Evolutionary conservation across 2,888 invertebrate species (phyloP), one percentile per base, ranked within the genome.

Genomic region (Callimorpha dominula): DNA sequence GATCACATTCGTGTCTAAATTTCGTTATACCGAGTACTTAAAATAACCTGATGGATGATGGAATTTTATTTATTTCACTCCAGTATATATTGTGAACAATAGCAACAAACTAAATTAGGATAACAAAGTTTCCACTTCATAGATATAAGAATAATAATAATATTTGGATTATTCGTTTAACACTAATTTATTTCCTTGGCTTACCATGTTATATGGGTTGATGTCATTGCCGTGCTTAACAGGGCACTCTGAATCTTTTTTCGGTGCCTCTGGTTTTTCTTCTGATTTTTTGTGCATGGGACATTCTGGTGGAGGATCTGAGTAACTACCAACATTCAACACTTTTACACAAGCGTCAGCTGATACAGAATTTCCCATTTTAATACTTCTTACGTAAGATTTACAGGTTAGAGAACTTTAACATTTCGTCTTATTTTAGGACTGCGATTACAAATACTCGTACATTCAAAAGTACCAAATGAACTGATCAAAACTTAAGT

Each of bases 161-260:
- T 31, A 31, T 2, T 31, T 31, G 2, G 1, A 31, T 31, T 46
- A 4, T 57, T n/a, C 20, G 12, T 60, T 60, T 60, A 60, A 60
- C 0, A 20, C 11, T 20, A 11, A 57, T 20, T 11, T 57, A 57
- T 20, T 15, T 60, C 1, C 20, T 20, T 42, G 20, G 71, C 80
- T 78, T 84, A 88, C 89, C 89, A 98, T 98, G 89, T 99, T 99
- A 76, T 97, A 94, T 0, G 98, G 98, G 93, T 98, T 98, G 43
- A 98, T 96, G 84, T 98, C 97, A 80, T 94, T 94, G 71, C 96
- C 96, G 79, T 97, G 96, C 83, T 96, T 94, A 7, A 98, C 96
- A 0, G 98, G 98, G 86, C 98, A 98, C 89, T 98, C 98, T 0
- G 96, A 96, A n/a, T 76, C 72, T 57, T 86, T 83, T 31, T 80